Conservation (phyloP, 2,888 invertebrate genomes). For the Lydus trimaculatus region DNA sequence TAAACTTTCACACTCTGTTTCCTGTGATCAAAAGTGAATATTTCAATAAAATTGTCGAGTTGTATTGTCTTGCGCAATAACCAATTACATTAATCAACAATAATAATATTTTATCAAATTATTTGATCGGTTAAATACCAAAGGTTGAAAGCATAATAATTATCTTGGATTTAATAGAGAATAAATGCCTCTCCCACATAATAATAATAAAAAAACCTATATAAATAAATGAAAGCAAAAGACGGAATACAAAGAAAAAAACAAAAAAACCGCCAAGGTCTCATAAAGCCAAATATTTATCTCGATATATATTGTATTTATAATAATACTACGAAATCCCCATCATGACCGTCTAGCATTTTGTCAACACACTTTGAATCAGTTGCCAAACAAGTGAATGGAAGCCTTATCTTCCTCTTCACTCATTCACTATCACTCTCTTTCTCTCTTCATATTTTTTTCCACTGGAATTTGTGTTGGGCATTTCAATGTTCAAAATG, state of each 20-base stretch:
- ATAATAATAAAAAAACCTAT: background rate
- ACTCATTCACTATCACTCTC: background rate
- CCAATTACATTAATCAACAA: constrained; percentile 19
- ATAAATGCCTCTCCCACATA: background rate
- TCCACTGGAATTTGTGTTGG: constrained; percentile 18
- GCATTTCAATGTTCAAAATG: constrained; percentile 28
- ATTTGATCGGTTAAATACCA: background rate
- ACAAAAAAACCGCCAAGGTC: background rate
- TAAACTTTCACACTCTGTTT: constrained; percentile 25
- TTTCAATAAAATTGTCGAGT: constrained; percentile 27
- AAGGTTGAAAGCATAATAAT: background rate
- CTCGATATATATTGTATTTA: constrained; percentile 10
- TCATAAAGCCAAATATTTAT: constrained; percentile 6
- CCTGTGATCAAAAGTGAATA: constrained; percentile 16
- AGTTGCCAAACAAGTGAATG: constrained; percentile 37
- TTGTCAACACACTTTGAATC: constrained; percentile 31
- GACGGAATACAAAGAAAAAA: background rate
- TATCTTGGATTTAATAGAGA: background rate
- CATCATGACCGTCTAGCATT: constrained; percentile 29
- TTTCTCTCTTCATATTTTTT: background rate
- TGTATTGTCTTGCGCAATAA: constrained; percentile 21
- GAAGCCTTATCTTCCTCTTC: constrained; percentile 45
- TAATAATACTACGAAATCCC: constrained; percentile 24
- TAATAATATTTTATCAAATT: constrained; percentile 13
- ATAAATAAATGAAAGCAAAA: background rate